Evolutionary conservation across 2,113 vertebrate species (phyloP).

Genomic region (Dolichotis patagonum): DNA sequence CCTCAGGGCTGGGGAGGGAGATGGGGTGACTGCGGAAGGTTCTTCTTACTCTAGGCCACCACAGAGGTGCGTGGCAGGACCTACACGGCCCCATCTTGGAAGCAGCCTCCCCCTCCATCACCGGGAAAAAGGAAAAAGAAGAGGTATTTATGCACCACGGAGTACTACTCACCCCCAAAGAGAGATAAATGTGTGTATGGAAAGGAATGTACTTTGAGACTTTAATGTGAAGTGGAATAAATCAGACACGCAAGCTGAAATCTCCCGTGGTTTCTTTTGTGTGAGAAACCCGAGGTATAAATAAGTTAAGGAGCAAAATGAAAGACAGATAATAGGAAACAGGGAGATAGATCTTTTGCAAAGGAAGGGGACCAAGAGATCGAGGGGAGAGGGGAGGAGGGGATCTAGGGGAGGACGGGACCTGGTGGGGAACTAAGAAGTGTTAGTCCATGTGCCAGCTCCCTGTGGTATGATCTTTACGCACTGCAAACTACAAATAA

Average conservation of each 20-base stretch:
- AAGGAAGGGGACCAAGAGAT: neutral
- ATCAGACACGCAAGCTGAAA: neutral
- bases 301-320: neutral
- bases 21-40: neutral
- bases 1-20: rapidly evolving
- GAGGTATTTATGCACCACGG: neutral
- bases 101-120: neutral
- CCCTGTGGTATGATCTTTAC: neutral
- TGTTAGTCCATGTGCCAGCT: neutral
- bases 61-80: rapidly evolving
- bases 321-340: neutral
- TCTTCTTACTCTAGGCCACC: neutral
- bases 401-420: too few species aligned
- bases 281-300: neutral
- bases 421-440: too few species aligned
- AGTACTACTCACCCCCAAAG: neutral
- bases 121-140: neutral
- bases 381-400: neutral
- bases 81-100: neutral
- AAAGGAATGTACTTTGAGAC: neutral
- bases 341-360: neutral
- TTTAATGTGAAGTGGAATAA: neutral
- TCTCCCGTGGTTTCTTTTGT: neutral
- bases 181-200: neutral
- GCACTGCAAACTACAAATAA: neutral